These are phyloP conservation scores for Clarias magur DNA, from an alignment of 2,113 vertebrate genomes.

Conservation along the genomic window DNA sequence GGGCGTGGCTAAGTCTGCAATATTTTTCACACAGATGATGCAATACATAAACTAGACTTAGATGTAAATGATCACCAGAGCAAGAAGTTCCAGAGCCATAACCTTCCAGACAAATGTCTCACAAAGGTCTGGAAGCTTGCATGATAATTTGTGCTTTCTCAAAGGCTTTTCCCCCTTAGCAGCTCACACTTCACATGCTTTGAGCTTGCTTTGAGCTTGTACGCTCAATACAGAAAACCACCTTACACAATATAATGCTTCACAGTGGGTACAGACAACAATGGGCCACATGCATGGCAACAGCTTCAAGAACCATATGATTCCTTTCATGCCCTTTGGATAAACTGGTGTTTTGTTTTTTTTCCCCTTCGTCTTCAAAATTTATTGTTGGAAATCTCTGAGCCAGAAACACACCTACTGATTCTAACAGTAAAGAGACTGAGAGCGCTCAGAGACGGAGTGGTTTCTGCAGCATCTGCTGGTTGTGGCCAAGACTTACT, in stretches of 20 bases:
- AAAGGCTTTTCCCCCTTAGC: conserved; percentile 1
- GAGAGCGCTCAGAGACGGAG: not conserved
- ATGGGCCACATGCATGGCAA: conserved; percentile 14
- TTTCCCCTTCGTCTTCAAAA: too few species aligned
- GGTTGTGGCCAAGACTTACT: not conserved
- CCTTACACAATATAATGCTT: not conserved
- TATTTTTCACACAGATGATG: not conserved
- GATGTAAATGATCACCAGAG: not conserved
- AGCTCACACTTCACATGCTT: not conserved
- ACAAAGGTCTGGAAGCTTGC: not conserved
- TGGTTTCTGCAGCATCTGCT: not conserved
- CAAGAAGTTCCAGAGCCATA: not conserved
- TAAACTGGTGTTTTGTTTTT: not conserved
- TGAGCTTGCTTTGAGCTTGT: not conserved
- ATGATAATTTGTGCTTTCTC: not conserved
- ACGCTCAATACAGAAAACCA: not conserved
- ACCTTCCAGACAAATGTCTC: not conserved
- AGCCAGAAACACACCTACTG: conserved; percentile 15
- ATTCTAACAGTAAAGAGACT: not conserved
- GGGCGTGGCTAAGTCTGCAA: too few species aligned
- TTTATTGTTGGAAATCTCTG: not conserved
- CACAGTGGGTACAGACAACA: conserved; percentile 3
- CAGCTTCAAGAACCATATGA: conserved; percentile 3
- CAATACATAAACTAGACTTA: not conserved
- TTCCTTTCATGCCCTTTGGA: not conserved